A percentile compares a stretch with the other conserved stretches of the same genome.
Conservation (phyloP, 2,797 vertebrate species). For the Protosalanx chinensis region DNA sequence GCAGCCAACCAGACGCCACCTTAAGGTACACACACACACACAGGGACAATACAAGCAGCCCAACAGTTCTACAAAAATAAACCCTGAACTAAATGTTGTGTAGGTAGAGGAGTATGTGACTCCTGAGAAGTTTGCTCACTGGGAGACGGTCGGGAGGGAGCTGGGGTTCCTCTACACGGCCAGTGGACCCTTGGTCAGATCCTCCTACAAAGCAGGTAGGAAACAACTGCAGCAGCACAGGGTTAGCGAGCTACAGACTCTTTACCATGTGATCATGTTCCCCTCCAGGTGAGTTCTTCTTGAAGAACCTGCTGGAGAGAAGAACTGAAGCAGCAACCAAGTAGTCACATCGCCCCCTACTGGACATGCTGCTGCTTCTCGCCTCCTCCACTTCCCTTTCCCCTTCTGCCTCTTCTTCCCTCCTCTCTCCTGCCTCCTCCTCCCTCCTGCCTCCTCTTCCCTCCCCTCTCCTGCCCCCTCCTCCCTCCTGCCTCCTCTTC, state of each 20-base stretch:
- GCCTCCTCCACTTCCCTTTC: not conserved
- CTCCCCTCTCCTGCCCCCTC: not conserved
- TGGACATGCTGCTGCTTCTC: not conserved
- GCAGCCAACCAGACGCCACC: conserved; percentile 95
- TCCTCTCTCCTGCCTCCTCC: not conserved
- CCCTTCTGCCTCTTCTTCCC: not conserved
- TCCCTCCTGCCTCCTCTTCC: not conserved
- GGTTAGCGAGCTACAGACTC: too few species aligned
- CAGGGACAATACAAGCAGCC: too few species aligned
- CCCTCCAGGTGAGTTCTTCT: conserved; percentile 75
- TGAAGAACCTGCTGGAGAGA: conserved; percentile 91
- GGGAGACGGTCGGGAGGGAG: conserved; percentile 90
- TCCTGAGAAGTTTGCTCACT: conserved; percentile 90
- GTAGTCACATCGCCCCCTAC: not conserved
- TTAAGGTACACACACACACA: conserved; percentile 77
- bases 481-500: not conserved
- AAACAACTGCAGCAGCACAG: not conserved
- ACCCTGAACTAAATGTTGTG: not conserved
- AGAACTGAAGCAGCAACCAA: conserved; percentile 72
- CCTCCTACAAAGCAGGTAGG: conserved; percentile 98
- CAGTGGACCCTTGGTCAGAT: conserved; percentile 94
- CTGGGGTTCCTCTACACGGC: conserved; percentile 95
- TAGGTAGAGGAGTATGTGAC: conserved; percentile 96
- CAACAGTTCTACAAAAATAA: too few species aligned
- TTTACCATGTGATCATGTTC: too few species aligned